phyloP scores from a whole-genome alignment of 2,888 invertebrate genomes.

The Sarcophaga caerulescens region DNA sequence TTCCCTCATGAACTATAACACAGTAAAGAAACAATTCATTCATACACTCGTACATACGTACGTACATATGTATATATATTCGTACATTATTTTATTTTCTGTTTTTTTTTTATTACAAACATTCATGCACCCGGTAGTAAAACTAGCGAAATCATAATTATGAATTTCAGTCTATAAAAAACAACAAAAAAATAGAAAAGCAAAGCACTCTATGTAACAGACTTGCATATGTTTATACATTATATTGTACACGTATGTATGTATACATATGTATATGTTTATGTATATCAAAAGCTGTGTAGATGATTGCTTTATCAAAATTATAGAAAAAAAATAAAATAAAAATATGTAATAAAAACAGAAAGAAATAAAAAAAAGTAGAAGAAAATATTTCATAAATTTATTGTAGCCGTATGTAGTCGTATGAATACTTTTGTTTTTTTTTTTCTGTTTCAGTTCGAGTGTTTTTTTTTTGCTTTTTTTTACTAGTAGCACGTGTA shows the following conservation, averaged over 20 bases:
- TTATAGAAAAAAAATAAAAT: slow-evolving; percentile 55
- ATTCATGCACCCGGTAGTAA: slow-evolving; percentile 66
- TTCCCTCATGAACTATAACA: slow-evolving; percentile 50
- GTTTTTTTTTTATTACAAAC: slow-evolving; percentile 20
- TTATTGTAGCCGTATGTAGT: slow-evolving; percentile 32
- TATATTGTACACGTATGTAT: too few relatives aligned
- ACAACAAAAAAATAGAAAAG: too few relatives aligned
- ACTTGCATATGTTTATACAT: too few relatives aligned
- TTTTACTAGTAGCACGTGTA: slow-evolving; percentile 69
- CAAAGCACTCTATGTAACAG: too few relatives aligned
- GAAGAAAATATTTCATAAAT: slow-evolving; percentile 50
- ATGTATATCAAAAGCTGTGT: slow-evolving; percentile 11
- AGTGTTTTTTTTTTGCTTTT: not conserved
- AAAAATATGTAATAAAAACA: not conserved
- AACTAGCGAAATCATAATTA: slow-evolving; percentile 44
- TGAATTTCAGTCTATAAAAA: slow-evolving; percentile 39
- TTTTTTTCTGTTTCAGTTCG: too few relatives aligned
- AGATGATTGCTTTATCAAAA: slow-evolving; percentile 66
- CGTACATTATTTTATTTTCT: too few relatives aligned
- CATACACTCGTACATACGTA: too few relatives aligned
- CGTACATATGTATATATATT: too few relatives aligned
- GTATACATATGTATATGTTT: too few relatives aligned
- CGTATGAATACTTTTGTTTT: not conserved
- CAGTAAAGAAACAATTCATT: slow-evolving; percentile 17
- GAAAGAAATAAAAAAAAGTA: not conserved